Evolutionary conservation across 2,888 invertebrate species (phyloP), one percentile per base, ranked within the genome.

Genomic region (Gandaritis pyraliata): DNA sequence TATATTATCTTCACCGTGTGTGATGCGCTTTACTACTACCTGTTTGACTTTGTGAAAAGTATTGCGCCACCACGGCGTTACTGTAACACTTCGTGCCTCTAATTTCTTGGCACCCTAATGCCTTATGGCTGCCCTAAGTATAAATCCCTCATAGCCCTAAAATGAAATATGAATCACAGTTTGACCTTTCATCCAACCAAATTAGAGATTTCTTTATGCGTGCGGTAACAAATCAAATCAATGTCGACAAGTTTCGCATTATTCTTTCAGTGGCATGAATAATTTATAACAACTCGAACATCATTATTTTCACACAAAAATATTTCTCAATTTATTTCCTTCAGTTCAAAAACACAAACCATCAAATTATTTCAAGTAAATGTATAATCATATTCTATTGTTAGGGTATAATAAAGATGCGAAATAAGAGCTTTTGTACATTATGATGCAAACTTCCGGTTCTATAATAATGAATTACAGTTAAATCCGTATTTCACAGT

Each of bases 401-500:
- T 68, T 59, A 16, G 18, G 53, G 53, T 65, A 53, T 60, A 61
- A 50, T 12, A 33, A 33, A 23, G 23, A 23, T 5, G 23, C 48
- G 43, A 65, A 67, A 50, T 50, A 43, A 33, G 45, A 23, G 23
- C 23, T 23, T 23, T 23, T 23, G 23, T 23, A 23, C 2, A 23
- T 48, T 64, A 63, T 63, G 65, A 66, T 67, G 63, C 55, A 62
- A 60, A 59, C 64, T 69, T 67, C 69, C 68, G 66, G 53, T 61
- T 64, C 50, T 52, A 64, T 61, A 67, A 67, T 69, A 64, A 63
- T 63, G 65, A 64, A 66, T 67, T 66, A 69, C 64, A 69, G 69
- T 69, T 11, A 63, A 66, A 18, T 45, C 47, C 56, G 61, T 66
- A 67, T 64, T 62, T 70, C 62, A 63, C 11, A 49, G 50, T 58